Evolutionary conservation across 2,888 invertebrate species (phyloP).

Genomic region (Mamestra brassicae): DNA sequence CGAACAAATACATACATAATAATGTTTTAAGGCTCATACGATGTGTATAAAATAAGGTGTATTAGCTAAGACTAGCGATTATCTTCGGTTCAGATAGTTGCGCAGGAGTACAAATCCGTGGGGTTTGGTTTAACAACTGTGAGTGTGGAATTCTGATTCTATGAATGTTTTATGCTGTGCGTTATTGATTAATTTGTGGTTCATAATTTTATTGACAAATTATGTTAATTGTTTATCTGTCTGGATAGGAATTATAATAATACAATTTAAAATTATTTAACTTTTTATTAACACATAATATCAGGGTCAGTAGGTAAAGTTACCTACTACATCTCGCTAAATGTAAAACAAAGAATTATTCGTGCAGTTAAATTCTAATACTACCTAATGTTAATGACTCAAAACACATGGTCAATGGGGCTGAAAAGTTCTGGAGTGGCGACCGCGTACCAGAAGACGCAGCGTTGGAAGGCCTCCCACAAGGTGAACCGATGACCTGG

Average conservation of each 20-base stretch:
- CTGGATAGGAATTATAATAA: neutral
- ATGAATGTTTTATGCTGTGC: neutral
- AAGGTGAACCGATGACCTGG: no score
- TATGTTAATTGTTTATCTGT: neutral
- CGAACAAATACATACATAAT: constrained; percentile 32
- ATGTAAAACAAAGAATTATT: neutral
- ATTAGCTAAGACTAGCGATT: constrained; percentile 55
- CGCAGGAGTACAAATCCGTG: constrained; percentile 33
- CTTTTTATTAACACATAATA: neutral
- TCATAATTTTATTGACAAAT: neutral
- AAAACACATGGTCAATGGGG: no score
- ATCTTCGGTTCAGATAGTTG: constrained; percentile 47
- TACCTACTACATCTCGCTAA: no score
- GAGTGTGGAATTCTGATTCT: constrained; percentile 28
- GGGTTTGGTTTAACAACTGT: constrained; percentile 30
- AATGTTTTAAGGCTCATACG: constrained; percentile 26
- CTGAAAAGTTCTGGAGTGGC: no score
- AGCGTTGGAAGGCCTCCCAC: no score
- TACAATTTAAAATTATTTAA: neutral
- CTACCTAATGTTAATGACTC: no score
- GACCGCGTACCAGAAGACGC: no score
- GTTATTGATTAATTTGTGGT: neutral
- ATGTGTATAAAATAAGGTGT: constrained; percentile 46
- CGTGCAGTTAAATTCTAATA: neutral
- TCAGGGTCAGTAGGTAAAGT: neutral